A percentile compares a stretch with the other conserved stretches of the same genome.
phyloP scores from a whole-genome alignment of 2,888 invertebrate species.

The Cantharis lateralis region DNA sequence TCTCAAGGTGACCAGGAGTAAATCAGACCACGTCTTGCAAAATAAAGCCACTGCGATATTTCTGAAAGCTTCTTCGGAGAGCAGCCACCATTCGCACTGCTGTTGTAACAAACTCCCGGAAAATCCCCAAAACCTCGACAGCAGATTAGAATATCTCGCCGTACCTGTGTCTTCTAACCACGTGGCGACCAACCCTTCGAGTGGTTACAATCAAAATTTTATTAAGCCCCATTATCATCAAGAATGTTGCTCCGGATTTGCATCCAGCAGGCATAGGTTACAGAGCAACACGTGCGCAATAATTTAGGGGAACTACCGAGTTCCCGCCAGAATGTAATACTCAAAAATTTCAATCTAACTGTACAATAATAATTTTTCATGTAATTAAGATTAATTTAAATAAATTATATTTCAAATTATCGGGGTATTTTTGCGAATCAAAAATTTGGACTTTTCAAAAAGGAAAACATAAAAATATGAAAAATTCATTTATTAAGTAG shows the following conservation, averaged over 20 bases:
- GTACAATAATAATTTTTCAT: background rate
- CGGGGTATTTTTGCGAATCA: background rate
- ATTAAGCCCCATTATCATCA: conserved; percentile 47
- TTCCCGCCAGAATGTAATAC: background rate
- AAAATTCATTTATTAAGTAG: background rate
- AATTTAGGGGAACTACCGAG: conserved; percentile 43
- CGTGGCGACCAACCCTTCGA: conserved; percentile 31
- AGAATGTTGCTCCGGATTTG: conserved; percentile 60
- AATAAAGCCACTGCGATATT: background rate
- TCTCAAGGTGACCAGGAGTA: background rate
- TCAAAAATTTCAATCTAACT: background rate
- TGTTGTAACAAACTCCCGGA: background rate
- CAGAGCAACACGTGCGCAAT: conserved; percentile 56
- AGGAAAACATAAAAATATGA: background rate
- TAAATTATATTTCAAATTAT: background rate
- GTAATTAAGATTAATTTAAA: background rate
- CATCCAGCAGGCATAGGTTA: conserved; percentile 53
- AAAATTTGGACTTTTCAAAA: too few species aligned
- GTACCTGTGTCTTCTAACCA: conserved; percentile 3
- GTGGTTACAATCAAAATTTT: conserved; percentile 45
- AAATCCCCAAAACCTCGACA: background rate
- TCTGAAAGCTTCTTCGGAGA: background rate
- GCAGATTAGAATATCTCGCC: background rate
- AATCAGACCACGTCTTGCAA: background rate
- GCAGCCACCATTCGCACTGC: background rate